Evolutionary conservation across 2,113 vertebrate genomes (phyloP).

Genomic region (Trematocara unimaculatum): DNA sequence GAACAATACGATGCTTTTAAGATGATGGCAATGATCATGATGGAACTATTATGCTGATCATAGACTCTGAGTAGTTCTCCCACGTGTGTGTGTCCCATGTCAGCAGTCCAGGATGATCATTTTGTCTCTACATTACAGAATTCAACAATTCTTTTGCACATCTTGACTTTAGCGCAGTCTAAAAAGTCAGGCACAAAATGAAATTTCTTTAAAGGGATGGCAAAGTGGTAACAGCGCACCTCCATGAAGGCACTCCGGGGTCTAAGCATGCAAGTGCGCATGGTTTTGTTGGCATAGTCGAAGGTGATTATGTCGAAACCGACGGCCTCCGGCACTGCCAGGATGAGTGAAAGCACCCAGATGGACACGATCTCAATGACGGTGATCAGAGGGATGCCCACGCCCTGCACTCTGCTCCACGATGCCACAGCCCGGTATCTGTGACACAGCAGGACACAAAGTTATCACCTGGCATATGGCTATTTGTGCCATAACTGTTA

Average conservation of each 20-base stretch:
- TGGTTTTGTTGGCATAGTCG: slow-evolving; percentile 67
- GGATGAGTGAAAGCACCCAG: slow-evolving; percentile 87
- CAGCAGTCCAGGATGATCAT: background rate
- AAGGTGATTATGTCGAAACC: slow-evolving; percentile 80
- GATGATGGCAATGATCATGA: background rate
- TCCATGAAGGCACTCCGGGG: slow-evolving; percentile 73
- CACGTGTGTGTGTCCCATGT: background rate
- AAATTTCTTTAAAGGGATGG: background rate
- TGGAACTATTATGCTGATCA: background rate
- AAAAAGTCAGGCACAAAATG: background rate
- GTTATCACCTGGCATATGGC: background rate
- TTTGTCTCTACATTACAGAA: background rate
- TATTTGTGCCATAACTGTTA: background rate
- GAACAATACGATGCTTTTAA: background rate
- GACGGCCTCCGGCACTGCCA: slow-evolving; percentile 91
- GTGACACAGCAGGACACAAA: slow-evolving; percentile 6
- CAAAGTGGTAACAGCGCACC: slow-evolving; percentile 56
- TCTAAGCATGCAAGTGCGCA: slow-evolving; percentile 83
- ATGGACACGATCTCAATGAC: slow-evolving; percentile 89
- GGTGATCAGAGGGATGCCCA: slow-evolving; percentile 88
- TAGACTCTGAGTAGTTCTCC: background rate
- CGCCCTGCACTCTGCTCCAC: slow-evolving; percentile 96
- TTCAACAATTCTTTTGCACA: background rate
- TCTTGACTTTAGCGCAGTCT: background rate
- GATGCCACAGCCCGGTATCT: slow-evolving; percentile 96